A percentile compares a stretch with the other conserved stretches of the same genome.
phyloP scores from a whole-genome alignment of 2,113 vertebrate genomes.

The Aegotheles bennettii region DNA sequence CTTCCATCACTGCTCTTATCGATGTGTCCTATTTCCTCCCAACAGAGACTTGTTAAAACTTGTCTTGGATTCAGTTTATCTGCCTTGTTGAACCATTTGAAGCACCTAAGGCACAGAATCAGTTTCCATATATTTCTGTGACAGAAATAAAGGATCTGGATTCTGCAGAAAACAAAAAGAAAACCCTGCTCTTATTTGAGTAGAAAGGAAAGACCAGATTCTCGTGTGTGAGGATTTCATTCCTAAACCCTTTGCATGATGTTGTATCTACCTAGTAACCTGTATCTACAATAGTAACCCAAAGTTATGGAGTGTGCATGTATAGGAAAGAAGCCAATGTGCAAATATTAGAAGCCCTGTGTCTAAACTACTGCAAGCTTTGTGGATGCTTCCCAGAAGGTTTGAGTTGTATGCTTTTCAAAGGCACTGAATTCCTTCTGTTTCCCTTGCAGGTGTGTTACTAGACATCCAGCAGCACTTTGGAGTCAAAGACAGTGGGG shows the following conservation, averaged over 20 bases:
- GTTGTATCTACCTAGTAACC: neutral
- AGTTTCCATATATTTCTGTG: neutral
- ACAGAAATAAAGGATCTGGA: neutral
- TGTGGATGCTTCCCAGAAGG: neutral
- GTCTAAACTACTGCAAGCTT: neutral
- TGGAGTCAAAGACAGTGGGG: slow-evolving; percentile 80
- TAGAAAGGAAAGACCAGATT: neutral
- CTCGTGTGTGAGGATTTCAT: neutral
- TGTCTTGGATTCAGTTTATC: neutral
- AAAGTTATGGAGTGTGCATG: neutral
- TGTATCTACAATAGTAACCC: neutral
- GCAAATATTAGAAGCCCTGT: neutral
- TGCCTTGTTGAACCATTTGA: neutral
- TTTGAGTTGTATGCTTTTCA: neutral
- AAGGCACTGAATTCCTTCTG: neutral
- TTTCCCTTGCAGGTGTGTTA: slow-evolving; percentile 80
- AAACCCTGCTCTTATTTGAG: neutral
- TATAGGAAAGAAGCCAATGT: neutral
- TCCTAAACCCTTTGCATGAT: neutral
- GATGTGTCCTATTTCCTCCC: neutral
- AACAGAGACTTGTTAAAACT: neutral
- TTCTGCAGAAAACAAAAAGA: neutral
- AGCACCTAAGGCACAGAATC: neutral
- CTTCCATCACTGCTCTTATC: neutral
- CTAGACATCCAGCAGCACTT: slow-evolving; percentile 90